Base-by-base conservation (phyloP, 2,888 invertebrate species). In the Aspidiotus destructor region DNA sequence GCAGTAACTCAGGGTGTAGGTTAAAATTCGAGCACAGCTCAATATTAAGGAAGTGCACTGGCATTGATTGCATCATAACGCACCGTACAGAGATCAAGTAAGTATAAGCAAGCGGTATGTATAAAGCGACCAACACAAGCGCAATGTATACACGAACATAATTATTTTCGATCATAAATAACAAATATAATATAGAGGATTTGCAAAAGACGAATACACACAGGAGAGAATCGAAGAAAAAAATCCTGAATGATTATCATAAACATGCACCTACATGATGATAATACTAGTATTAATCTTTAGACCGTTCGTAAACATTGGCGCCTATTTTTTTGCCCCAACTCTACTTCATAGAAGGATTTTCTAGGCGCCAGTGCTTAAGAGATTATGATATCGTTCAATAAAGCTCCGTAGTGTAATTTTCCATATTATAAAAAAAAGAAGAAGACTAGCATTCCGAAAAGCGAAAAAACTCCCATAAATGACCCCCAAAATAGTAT, bases 171-270 rank as follows among this genome's bases (percentile, higher is more conserved):
- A 28, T 28, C 28, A 28, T 28, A 28, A 28, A 48, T n/a, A n/a
- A 63, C 54, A 63, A 58, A 67, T 58, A 28, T 40, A 58, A 58
- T 28, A 13, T 28, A 40, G 60, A 60, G 67, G 60, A 60, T 58
- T 65, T 60, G 67, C 67, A 67, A 67, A 52, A 67, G 67, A 67
- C 67, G 57, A 67, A 60, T 67, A 67, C 67, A 67, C 67, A 67
- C 48, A 67, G 67, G 67, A 60, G 48, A 40, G 17, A 58, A 64
- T 16, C n/a, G 17, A 54, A 54, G 9, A n/a, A 54, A 13, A 54
- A 54, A 16, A 54, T 16, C 11, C 15, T 54, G 17, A 54, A 54
- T 54, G 17, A 54, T 54, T 13, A 13, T 54, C 9, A 54, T 6
- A 58, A 28, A 58, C 58, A 58, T 58, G 58, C 58, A 58, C 8